These are phyloP conservation scores for Passer domesticus DNA, from an alignment of 2,113 vertebrate genomes.

Conservation along the genomic window DNA sequence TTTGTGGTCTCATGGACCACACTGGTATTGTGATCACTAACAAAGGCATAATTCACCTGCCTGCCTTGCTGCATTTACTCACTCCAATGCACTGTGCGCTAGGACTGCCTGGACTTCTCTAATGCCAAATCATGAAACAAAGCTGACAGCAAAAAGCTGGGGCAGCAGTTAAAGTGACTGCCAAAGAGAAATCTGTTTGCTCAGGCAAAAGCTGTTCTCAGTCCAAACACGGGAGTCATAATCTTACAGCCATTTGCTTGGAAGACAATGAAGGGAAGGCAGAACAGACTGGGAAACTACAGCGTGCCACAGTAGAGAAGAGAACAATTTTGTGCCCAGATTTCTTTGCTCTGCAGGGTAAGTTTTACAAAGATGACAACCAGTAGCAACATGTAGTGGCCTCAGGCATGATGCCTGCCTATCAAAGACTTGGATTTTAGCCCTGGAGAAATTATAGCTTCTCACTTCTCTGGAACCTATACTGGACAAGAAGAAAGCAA, in stretches of 20 bases:
- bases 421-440: constrained; percentile 64
- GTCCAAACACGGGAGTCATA: constrained; percentile 52
- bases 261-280: constrained; percentile 66
- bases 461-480: constrained; percentile 35
- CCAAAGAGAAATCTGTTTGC: constrained; percentile 54
- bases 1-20: neutral
- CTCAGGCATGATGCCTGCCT: constrained; percentile 32
- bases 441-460: constrained; percentile 58
- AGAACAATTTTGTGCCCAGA: constrained; percentile 38
- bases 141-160: constrained; percentile 52
- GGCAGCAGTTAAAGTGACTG: constrained; percentile 35
- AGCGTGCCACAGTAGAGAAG: neutral
- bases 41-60: constrained; percentile 4
- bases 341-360: constrained; percentile 55
- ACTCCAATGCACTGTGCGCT: neutral
- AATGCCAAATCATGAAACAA: constrained; percentile 9
- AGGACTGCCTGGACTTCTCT: constrained; percentile 9
- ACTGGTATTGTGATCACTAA: neutral
- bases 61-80: neutral
- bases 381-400: constrained; percentile 52
- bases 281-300: constrained; percentile 37
- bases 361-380: constrained; percentile 54
- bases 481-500: neutral
- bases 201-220: constrained; percentile 57
- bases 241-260: constrained; percentile 48